These are phyloP conservation scores for Drosophila orena DNA, from an alignment of 1,140 invertebrate species.

Conservation along the genomic window DNA sequence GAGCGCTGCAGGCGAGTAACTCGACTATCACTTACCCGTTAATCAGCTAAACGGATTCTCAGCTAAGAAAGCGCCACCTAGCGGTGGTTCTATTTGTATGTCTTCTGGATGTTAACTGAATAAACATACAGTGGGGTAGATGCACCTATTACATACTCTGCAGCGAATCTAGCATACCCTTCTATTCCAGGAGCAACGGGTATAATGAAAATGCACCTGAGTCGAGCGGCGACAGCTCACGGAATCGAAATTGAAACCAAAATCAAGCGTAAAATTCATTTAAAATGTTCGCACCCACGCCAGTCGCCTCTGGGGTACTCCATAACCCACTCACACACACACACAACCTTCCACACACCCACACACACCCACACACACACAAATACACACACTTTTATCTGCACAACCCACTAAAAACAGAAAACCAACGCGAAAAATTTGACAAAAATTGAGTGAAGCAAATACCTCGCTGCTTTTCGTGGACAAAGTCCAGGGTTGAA, in stretches of 20 bases:
- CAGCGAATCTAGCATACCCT: no score
- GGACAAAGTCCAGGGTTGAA: slow-evolving; percentile 20
- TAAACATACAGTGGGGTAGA: no score
- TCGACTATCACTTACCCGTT: no score
- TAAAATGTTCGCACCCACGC: slow-evolving; percentile 62
- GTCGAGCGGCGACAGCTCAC: slow-evolving; percentile 34
- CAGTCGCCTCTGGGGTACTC: not conserved
- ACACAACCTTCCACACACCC: not conserved
- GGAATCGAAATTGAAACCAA: slow-evolving; percentile 76
- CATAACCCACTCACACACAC: not conserved
- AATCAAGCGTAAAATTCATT: slow-evolving; percentile 80
- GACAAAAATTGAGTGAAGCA: slow-evolving; percentile 16
- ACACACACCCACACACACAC: no score
- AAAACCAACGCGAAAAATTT: slow-evolving; percentile 33
- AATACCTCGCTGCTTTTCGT: slow-evolving; percentile 17
- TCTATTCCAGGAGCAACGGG: no score
- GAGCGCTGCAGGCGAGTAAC: no score
- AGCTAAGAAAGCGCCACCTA: no score
- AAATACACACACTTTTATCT: not conserved
- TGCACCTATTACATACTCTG: no score
- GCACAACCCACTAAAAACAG: slow-evolving; percentile 30
- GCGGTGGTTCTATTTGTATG: no score
- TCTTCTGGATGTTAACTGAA: no score
- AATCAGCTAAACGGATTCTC: no score
- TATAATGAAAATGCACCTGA: slow-evolving; percentile 42